Percentiles rank a stretch among this genome's conserved stretches.
Conservation (phyloP, 2,797 vertebrate species). For the Rachycentron canadum region DNA sequence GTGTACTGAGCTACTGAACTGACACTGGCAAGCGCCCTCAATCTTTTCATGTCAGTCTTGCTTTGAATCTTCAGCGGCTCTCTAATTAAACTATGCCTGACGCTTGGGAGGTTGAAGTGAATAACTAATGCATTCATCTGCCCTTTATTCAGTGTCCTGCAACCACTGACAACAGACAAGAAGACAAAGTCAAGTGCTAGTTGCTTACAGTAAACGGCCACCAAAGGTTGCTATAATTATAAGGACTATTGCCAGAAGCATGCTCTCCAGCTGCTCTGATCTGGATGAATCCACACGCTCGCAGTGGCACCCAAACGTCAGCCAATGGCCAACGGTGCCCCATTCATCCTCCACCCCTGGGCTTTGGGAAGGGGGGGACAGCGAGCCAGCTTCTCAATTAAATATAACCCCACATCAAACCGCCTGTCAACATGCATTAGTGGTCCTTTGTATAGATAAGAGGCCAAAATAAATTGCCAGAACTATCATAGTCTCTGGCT, state of each 20-base stretch:
- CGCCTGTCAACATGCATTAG: slow-evolving; percentile 82
- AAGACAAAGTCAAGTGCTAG: slow-evolving; percentile 33
- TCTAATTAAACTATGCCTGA: slow-evolving; percentile 56
- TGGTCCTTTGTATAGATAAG: slow-evolving; percentile 81
- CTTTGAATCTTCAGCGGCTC: slow-evolving; percentile 52
- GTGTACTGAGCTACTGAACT: slow-evolving; percentile 53
- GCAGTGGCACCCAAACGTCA: slow-evolving; percentile 46
- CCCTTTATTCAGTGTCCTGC: slow-evolving; percentile 13
- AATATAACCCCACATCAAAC: slow-evolving; percentile 86
- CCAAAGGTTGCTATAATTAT: slow-evolving; percentile 45
- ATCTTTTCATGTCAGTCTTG: slow-evolving; percentile 72
- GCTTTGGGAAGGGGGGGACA: slow-evolving; percentile 51
- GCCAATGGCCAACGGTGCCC: slow-evolving; percentile 54
- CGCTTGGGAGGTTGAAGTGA: slow-evolving; percentile 45
- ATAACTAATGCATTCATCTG: slow-evolving; percentile 33
- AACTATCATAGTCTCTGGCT: slow-evolving; percentile 70
- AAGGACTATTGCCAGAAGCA: slow-evolving; percentile 40
- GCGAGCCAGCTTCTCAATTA: slow-evolving; percentile 81
- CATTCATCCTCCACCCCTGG: slow-evolving; percentile 48
- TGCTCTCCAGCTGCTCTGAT: slow-evolving; percentile 67
- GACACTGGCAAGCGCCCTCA: slow-evolving; percentile 50
- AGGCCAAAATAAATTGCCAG: slow-evolving; percentile 77
- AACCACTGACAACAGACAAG: slow-evolving; percentile 13
- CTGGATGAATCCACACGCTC: slow-evolving; percentile 53
- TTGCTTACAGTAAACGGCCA: slow-evolving; percentile 39